Conservation (phyloP, 2,797 vertebrate genomes). For the Enteromius argenteus region DNA sequence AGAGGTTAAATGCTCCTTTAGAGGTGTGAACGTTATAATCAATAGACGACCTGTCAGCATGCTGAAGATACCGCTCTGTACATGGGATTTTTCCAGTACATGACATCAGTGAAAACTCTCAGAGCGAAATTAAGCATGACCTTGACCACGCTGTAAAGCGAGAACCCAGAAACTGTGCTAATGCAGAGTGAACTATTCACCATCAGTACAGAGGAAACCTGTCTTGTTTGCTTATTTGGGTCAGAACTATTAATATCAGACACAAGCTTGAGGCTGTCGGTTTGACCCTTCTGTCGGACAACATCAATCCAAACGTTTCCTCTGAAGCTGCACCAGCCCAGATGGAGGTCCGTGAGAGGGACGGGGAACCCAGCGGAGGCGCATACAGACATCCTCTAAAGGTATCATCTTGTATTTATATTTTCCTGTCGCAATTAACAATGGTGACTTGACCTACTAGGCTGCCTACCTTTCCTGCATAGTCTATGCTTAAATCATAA, state of each 20-base stretch:
- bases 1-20: conserved; percentile 4
- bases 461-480: conserved; percentile 16
- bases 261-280: conserved; percentile 56
- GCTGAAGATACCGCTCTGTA: background rate
- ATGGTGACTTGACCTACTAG: conserved; percentile 27
- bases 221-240: conserved; percentile 54
- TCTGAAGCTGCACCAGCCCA: conserved; percentile 51
- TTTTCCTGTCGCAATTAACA: conserved; percentile 41
- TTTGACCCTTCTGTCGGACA: conserved; percentile 44
- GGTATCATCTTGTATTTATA: conserved; percentile 28
- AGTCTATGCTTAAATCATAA: too few species aligned
- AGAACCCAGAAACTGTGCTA: background rate
- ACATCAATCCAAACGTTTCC: conserved; percentile 67
- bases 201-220: background rate
- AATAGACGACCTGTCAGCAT: background rate
- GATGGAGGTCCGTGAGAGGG: conserved; percentile 40
- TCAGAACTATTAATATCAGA: conserved; percentile 48
- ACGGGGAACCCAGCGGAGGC: conserved; percentile 8
- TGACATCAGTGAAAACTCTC: background rate
- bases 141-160: background rate
- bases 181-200: background rate
- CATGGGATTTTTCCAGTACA: background rate
- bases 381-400: conserved; percentile 16
- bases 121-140: background rate
- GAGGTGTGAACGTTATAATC: conserved; percentile 4